Conservation (phyloP, 2,113 vertebrate genomes). For the Nannobrachium achirus region DNA sequence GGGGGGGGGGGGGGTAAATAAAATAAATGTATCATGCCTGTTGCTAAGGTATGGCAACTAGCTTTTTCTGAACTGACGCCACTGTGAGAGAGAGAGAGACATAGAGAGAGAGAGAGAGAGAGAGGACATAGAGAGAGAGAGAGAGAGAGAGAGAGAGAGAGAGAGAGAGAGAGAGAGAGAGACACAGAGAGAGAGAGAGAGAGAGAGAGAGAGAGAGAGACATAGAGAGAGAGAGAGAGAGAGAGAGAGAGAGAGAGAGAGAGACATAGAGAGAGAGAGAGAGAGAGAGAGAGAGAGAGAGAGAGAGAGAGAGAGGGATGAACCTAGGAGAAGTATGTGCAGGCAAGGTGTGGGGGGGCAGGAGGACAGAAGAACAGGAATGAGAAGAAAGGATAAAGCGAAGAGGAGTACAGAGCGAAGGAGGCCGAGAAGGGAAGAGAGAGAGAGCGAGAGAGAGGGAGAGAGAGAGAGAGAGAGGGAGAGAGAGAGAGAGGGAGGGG, state of each 20-base stretch:
- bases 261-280: not conserved
- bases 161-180: not conserved
- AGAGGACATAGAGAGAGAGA: not conserved
- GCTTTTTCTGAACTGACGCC: too few relatives aligned
- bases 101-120: constrained; percentile 21
- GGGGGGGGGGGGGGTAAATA: not conserved
- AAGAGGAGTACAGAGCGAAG: not conserved
- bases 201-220: too few relatives aligned
- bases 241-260: constrained; percentile 36
- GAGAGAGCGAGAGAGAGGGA: not conserved
- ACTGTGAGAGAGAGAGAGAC: constrained; percentile 43
- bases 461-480: not conserved
- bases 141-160: not conserved
- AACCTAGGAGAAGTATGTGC: not conserved
- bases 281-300: constrained; percentile 35
- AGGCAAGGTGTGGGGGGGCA: not conserved
- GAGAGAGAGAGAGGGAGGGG: constrained; percentile 45
- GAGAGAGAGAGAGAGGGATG: not conserved
- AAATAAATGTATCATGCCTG: constrained; percentile 11
- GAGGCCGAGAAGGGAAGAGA: not conserved
- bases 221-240: not conserved
- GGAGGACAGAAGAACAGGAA: not conserved
- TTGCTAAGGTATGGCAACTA: too few relatives aligned
- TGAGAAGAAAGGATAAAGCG: constrained; percentile 3
- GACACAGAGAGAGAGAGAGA: not conserved